phyloP scores from a whole-genome alignment of 2,113 vertebrate species.

The Elanoides forficatus region DNA sequence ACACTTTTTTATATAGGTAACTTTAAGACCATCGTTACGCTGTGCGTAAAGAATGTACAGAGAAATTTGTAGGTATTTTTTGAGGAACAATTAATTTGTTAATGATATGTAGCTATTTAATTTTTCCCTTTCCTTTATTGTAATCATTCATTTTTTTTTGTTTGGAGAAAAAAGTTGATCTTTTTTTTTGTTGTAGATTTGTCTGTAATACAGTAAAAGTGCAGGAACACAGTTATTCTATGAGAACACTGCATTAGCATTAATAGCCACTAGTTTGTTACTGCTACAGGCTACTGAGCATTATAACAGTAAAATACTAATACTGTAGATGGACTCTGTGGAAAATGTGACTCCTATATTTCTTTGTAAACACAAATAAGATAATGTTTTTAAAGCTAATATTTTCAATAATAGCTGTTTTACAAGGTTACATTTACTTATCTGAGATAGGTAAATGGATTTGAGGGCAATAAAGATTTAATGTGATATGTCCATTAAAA shows the following conservation, averaged over 20 bases:
- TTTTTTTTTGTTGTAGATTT: conserved; percentile 88
- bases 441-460: conserved; percentile 75
- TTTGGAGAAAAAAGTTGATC: conserved; percentile 97
- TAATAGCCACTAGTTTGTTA: conserved; percentile 89
- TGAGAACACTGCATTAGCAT: conserved; percentile 87
- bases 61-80: conserved; percentile 99
- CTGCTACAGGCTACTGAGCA: conserved; percentile 83
- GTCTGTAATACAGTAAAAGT: conserved; percentile 86
- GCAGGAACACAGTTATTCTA: conserved; percentile 97
- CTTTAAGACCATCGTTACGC: conserved; percentile 99
- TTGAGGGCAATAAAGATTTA: conserved; percentile 57
- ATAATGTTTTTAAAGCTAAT: conserved; percentile 55
- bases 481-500: conserved; percentile 1
- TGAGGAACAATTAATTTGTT: conserved; percentile 99
- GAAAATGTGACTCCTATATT: conserved; percentile 64
- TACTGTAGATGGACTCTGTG: conserved; percentile 72
- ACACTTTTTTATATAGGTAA: conserved; percentile 96
- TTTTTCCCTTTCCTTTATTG: conserved; percentile 92
- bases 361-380: conserved; percentile 50
- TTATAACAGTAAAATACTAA: conserved; percentile 70
- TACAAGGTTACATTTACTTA: conserved; percentile 64
- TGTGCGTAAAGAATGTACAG: conserved; percentile 99
- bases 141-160: conserved; percentile 89
- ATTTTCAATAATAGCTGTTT: conserved; percentile 49
- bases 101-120: conserved; percentile 99